Evolutionary conservation across 2,113 vertebrate genomes (phyloP).

Genomic region (Pungitius pungitius): DNA sequence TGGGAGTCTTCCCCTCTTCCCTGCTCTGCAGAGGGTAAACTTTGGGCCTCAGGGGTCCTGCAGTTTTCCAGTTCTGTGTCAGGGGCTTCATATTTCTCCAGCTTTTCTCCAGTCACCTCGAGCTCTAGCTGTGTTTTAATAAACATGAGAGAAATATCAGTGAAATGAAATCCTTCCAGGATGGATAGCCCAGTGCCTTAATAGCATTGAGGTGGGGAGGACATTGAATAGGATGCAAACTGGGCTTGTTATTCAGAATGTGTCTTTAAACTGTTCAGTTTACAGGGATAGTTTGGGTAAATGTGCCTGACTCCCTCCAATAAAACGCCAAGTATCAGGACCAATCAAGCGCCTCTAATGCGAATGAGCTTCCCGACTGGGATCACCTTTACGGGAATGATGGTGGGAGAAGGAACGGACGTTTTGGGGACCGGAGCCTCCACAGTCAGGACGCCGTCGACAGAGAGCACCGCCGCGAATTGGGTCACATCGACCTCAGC

Average conservation of each 20-base stretch:
- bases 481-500: conserved; percentile 57
- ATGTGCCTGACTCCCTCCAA: neutral
- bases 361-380: neutral
- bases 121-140: conserved; percentile 58
- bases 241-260: neutral
- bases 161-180: conserved; percentile 9
- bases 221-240: conserved; percentile 2
- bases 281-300: neutral
- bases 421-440: conserved; percentile 71
- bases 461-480: conserved; percentile 70
- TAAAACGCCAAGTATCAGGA: neutral
- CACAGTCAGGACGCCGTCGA: conserved; percentile 77
- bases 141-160: conserved; percentile 8
- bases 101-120: conserved; percentile 30
- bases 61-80: conserved; percentile 3
- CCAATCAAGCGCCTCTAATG: neutral
- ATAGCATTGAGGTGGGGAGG: neutral
- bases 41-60: conserved; percentile 17
- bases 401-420: conserved; percentile 44
- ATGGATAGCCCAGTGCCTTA: neutral
- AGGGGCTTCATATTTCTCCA: conserved; percentile 24
- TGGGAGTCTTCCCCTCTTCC: conserved; percentile 25
- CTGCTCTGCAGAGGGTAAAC: conserved; percentile 16
- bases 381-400: conserved; percentile 75
- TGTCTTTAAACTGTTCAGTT: neutral